phyloP scores from a whole-genome alignment of 2,797 vertebrate species.

The Adrianichthys oophorus region DNA sequence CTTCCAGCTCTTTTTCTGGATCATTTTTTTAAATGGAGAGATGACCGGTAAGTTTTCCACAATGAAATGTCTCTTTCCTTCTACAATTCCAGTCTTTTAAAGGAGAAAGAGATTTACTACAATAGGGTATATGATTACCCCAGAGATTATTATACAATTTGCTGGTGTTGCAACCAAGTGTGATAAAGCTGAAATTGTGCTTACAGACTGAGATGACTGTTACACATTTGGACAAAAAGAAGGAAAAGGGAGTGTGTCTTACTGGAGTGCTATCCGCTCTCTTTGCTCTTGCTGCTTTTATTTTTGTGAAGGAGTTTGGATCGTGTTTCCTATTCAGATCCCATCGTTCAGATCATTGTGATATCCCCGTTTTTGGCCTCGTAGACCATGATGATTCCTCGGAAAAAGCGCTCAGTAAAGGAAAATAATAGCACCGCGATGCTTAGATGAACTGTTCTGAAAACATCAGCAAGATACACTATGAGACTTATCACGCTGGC shows the following conservation, averaged over 20 bases:
- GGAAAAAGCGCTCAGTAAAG: too few relatives aligned
- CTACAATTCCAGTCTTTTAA: conserved; percentile 3
- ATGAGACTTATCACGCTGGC: not conserved
- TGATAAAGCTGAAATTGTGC: conserved; percentile 22
- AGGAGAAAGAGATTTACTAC: conserved; percentile 9
- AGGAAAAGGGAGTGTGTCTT: conserved; percentile 14
- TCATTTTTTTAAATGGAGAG: conserved; percentile 14
- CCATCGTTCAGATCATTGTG: conserved; percentile 3
- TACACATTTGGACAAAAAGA: conserved; percentile 40
- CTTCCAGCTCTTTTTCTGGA: conserved; percentile 2
- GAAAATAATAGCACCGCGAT: too few relatives aligned
- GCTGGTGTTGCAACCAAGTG: conserved; percentile 39
- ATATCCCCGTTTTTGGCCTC: too few relatives aligned
- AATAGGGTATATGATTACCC: conserved; percentile 67
- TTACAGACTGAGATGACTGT: conserved; percentile 16
- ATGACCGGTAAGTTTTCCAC: conserved; percentile 20
- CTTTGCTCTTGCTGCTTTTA: conserved; percentile 47
- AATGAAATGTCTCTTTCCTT: conserved; percentile 21
- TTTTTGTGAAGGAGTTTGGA: conserved; percentile 36
- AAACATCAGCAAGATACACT: not conserved
- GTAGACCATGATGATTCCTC: too few relatives aligned
- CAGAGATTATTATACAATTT: conserved; percentile 49
- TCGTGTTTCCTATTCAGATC: conserved; percentile 52
- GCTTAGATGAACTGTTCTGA: not conserved
- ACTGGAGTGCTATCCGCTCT: conserved; percentile 30